Evolutionary conservation across 2,888 invertebrate species (phyloP), one percentile per base, ranked within the genome.

Genomic region (Brenthis daphne): DNA sequence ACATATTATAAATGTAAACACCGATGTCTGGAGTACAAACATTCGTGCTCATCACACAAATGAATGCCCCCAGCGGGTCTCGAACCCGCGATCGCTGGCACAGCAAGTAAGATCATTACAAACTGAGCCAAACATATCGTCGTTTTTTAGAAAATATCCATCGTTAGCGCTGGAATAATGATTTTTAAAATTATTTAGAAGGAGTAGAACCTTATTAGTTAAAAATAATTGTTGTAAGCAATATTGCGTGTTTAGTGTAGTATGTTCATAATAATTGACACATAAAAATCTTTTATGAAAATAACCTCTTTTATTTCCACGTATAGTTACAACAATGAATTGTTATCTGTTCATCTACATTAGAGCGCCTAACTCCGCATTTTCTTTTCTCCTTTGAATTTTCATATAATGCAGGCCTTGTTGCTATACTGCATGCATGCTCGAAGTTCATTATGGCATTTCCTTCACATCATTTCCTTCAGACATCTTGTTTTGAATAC

Each of bases 401-500:
- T 60, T 50, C 24, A 54, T 54, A 63, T 53, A 63, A 71, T 77
- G 77, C 78, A 79, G 82, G 82, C 83, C 82, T 65, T 57, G 64
- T 57, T 57, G 68, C n/a, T 37, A n/a, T 53, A 51, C 63, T 43
- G 63, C 53, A 53, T 43, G 51, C 14, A 53, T 57, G 51, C 69
- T 83, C 79, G 80, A 84, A 85, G 81, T 83, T 88, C 88, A 85
- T 88, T 88, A 88, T 80, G 81, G 82, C 80, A 79, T 83, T 83
- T 81, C 84, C 83, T 83, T 73, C 75, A 77, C 84, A 70, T 78
- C 86, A 86, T 87, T 88, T 88, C 86, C 85, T 86, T 82, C 79
- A 80, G 80, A 82, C 65, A 77, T 82, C 79, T 82, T 82, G 82
- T 82, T 80, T 82, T 80, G 73, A 65, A 74, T 70, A 69, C 61